Evolutionary conservation across 2,113 vertebrate species (phyloP), one percentile per base, ranked within the genome.

Genomic region (Alaudala cheleensis): DNA sequence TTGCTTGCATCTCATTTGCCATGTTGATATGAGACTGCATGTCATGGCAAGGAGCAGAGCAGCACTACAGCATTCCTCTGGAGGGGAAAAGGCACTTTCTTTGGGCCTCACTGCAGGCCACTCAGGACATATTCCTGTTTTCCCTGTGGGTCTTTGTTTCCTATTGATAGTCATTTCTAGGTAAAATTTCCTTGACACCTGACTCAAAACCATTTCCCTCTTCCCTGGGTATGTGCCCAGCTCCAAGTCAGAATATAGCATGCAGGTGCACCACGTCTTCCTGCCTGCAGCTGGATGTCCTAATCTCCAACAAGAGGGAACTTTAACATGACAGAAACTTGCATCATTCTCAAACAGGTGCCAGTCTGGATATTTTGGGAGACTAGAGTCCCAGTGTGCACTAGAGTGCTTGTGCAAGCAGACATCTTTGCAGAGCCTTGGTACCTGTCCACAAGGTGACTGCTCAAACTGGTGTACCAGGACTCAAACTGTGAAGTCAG

Each of bases 1-100:
- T 76, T 49, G 22, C 17, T 53, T 88, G 37, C 8, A 44, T 88
- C 25, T 64, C 2, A 1, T 72, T 81, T 76, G 7, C n/a, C 20
- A 1, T 20, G 33, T 49, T 65, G 73, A 45, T 34, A 9, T 40
- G 40, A 81, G 26, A 10, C 3, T 56, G 24, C 0, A 0, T 45
- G 37, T 22, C 11, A 12, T 9, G 11, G 37, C 31, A 88, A 81
- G 45, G 31, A 87, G n/a, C 23, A 66, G 14, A 78, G 49, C 34
- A 67, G 15, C 39, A 15, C 17, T 60, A 25, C 16, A 60, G 7
- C 9, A 29, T 45, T 4, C 0, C 28, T 44, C 11, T 0, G 0
- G 24, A 70, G n/a, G 66, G 33, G 19, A 51, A 86, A 89, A 78
- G 10, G 10, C 8, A 26, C 15, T 67, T 69, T 14, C 19, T 86